These are phyloP conservation scores for Pristiophorus japonicus DNA, from an alignment of 2,113 vertebrate genomes.

Conservation along the genomic window DNA sequence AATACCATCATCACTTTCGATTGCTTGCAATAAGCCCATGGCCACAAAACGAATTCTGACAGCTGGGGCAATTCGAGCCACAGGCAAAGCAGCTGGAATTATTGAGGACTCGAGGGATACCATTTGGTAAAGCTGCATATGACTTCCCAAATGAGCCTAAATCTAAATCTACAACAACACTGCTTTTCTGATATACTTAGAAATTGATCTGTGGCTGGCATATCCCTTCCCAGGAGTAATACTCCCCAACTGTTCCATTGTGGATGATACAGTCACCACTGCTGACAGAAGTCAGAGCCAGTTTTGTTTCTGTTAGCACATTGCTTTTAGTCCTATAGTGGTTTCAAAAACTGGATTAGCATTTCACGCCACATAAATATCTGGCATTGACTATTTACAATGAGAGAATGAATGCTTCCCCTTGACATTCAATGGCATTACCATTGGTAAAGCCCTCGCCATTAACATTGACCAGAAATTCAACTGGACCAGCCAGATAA, in stretches of 20 bases:
- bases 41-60: neutral
- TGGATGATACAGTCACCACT: neutral
- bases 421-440: neutral
- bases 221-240: neutral
- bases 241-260: neutral
- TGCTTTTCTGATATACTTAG: neutral
- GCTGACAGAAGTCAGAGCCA: neutral
- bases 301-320: neutral
- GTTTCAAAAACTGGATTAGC: neutral
- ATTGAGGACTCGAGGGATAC: neutral
- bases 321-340: neutral
- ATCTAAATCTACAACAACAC: neutral
- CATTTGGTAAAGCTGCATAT: conserved; percentile 6
- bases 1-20: neutral
- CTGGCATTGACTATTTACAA: neutral
- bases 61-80: neutral
- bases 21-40: conserved; percentile 3
- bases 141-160: conserved; percentile 4
- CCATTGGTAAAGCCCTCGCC: neutral
- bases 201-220: neutral
- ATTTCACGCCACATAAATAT: neutral
- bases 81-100: conserved; percentile 30
- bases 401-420: neutral
- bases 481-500: neutral
- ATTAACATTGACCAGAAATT: neutral